Percentiles rank a stretch among this genome's conserved stretches.
Conservation (phyloP, 2,113 vertebrate species). For the Mellivora capensis region DNA sequence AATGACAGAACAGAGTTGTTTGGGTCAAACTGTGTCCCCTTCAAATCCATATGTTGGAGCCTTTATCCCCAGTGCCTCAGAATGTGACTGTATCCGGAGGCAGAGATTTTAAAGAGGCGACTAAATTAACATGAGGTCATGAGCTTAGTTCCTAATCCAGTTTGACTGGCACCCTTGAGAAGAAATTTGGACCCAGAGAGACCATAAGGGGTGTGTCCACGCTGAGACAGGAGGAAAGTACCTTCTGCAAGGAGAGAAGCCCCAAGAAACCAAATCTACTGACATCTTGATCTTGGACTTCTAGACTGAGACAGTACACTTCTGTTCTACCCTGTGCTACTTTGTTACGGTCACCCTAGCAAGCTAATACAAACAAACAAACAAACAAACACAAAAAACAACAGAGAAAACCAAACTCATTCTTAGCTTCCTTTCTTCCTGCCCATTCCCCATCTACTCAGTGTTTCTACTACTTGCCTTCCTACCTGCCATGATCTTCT, state of each 20-base stretch:
- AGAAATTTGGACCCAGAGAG: no score
- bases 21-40: background rate
- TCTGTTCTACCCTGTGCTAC: background rate
- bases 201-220: fast-evolving
- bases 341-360: fast-evolving
- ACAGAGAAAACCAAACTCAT: fast-evolving
- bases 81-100: background rate
- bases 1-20: background rate
- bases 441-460: background rate
- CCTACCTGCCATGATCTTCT: fast-evolving
- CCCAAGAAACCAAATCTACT: background rate
- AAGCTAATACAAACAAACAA: background rate
- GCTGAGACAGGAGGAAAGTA: fast-evolving
- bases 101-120: background rate
- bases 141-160: fast-evolving
- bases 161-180: no score
- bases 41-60: background rate
- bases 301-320: background rate
- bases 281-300: background rate
- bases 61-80: background rate
- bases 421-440: background rate
- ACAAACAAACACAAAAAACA: no score
- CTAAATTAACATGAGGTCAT: background rate
- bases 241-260: background rate
- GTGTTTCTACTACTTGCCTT: background rate